phyloP scores from a whole-genome alignment of 1,140 invertebrate genomes.

The Mactra quadrangularis region DNA sequence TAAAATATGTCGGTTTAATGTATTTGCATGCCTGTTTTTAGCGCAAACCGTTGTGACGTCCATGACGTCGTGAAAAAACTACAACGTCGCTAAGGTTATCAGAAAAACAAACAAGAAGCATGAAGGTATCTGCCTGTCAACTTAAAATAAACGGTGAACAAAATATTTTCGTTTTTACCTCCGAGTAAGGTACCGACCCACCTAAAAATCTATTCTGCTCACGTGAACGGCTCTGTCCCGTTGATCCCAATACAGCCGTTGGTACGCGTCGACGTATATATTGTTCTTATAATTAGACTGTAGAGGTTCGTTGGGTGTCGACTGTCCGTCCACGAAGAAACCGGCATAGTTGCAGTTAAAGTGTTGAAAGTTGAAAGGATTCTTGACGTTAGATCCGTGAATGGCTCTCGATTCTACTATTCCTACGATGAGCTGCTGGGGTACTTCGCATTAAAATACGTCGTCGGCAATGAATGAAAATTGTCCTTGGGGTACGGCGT shows the following conservation, averaged over 20 bases:
- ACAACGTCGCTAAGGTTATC: no score
- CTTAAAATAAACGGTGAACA: no score
- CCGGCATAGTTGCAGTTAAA: no score
- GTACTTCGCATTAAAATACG: no score
- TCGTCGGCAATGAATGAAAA: slow-evolving; percentile 32
- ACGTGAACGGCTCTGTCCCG: not conserved
- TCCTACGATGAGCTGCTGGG: slow-evolving; percentile 16
- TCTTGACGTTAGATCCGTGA: slow-evolving; percentile 27
- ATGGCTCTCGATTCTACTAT: slow-evolving; percentile 17
- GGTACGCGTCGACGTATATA: not conserved
- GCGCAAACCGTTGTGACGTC: no score
- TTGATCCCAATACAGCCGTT: not conserved
- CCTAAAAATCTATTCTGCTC: not conserved
- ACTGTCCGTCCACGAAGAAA: slow-evolving; percentile 25
- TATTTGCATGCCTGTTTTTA: no score
- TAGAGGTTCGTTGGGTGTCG: slow-evolving; percentile 1
- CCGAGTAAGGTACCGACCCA: no score
- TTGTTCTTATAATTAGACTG: slow-evolving; percentile 12
- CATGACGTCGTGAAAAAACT: no score
- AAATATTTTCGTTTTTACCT: no score
- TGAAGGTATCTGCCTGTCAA: no score
- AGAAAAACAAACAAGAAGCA: no score
- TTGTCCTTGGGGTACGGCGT: slow-evolving; percentile 30
- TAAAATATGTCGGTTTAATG: no score
- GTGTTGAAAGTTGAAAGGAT: slow-evolving; percentile 32